These are phyloP conservation scores for Ommatoiulus sabulosus DNA, from an alignment of 2,888 invertebrate genomes.

Conservation along the genomic window DNA sequence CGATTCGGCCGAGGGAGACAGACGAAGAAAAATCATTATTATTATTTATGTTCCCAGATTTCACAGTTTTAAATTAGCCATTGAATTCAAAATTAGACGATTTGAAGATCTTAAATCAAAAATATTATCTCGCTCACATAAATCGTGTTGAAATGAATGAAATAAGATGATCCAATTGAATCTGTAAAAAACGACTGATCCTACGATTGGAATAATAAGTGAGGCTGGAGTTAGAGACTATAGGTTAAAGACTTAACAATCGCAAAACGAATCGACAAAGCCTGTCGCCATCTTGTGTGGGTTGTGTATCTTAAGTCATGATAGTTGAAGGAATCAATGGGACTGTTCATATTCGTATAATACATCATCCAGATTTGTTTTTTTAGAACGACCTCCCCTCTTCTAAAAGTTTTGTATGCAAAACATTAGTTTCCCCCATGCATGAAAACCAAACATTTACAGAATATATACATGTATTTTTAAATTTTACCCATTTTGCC, in stretches of 20 bases:
- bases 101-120: constrained; percentile 48
- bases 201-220: constrained; percentile 5
- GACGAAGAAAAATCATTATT: constrained; percentile 14
- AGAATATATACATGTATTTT: too few species aligned
- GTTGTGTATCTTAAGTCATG: neutral
- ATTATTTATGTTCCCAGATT: constrained; percentile 45
- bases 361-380: neutral
- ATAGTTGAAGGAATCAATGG: neutral
- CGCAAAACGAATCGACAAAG: constrained; percentile 27
- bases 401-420: too few species aligned
- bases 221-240: constrained; percentile 13
- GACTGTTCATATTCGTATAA: neutral
- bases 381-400: too few species aligned
- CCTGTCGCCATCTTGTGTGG: constrained; percentile 47
- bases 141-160: constrained; percentile 38
- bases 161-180: constrained; percentile 42
- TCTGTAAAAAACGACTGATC: constrained; percentile 5
- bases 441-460: too few species aligned
- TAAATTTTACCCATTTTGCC: too few species aligned
- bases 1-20: neutral
- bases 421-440: too few species aligned
- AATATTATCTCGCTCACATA: constrained; percentile 38
- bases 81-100: constrained; percentile 45
- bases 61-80: constrained; percentile 48
- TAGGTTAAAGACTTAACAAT: constrained; percentile 30